Evolutionary conservation across 2,113 vertebrate genomes (phyloP), one percentile per base, ranked within the genome.

Genomic region (Sceloporus undulatus): DNA sequence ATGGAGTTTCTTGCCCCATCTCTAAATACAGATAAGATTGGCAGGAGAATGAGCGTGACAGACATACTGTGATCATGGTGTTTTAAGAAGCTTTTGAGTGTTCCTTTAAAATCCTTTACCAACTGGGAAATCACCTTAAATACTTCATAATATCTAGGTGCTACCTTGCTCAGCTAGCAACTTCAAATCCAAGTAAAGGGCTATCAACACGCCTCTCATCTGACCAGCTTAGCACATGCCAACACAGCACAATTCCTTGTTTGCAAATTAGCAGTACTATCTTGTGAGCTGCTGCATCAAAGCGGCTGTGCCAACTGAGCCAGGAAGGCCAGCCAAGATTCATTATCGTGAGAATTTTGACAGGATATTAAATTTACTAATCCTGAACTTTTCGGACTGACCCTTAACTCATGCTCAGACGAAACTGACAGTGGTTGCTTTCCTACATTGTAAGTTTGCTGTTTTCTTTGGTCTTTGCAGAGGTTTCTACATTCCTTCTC

Each of bases 341-440:
- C 96, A 95, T 97, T 95, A 97, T 94, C 96, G 89, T 91, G 93
- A 94, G 95, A 93, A 93, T 96, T 97, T 96, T 93, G 95, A 97
- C 96, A 96, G 97, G 96, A 97, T 97, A 97, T 97, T 97, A 96
- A 94, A 96, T 96, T 90, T 92, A 93, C 96, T 97, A 96, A 97
- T 97, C 96, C 96, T 92, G 94, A 96, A 96, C 95, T 96, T 96
- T 91, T 94, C 74, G 75, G 89, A 84, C 92, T 95, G 96, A 96
- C 95, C 96, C 93, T 92, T 94, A 89, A 82, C 93, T 84, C 54
- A 88, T 83, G 48, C 89, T 73, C 93, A 95, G 90, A 94, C 93
- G 95, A 93, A 91, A 59, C 89, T 52, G 75, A 84, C 4, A 21
- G 0, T 52, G 89, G 42, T 90, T 87, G 91, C 87, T 23, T 34